These are phyloP conservation scores for Percopsis transmontana DNA, from an alignment of 2,113 vertebrate genomes.

Conservation along the genomic window DNA sequence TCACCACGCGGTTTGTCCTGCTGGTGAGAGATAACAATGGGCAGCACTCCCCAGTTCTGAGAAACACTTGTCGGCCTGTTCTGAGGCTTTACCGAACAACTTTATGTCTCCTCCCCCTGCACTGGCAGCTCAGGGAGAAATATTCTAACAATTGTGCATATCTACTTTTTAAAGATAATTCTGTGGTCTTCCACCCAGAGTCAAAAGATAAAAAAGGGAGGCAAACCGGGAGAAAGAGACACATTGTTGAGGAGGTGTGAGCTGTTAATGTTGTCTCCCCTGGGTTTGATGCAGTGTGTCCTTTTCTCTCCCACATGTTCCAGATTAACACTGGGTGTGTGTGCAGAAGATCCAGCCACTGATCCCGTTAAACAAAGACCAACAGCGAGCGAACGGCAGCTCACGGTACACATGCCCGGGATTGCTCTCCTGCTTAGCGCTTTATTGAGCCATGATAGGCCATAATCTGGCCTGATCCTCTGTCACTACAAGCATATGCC, in stretches of 20 bases:
- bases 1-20: slow-evolving; percentile 61
- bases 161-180: slow-evolving; percentile 26
- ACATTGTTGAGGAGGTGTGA: neutral
- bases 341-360: slow-evolving; percentile 46
- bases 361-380: slow-evolving; percentile 68
- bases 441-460: slow-evolving; percentile 69
- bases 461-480: slow-evolving; percentile 75
- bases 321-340: slow-evolving; percentile 55
- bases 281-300: slow-evolving; percentile 10
- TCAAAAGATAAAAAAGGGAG: slow-evolving; percentile 26
- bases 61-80: slow-evolving; percentile 66
- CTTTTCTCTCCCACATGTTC: slow-evolving; percentile 29
- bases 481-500: slow-evolving; percentile 73
- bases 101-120: slow-evolving; percentile 57
- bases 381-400: slow-evolving; percentile 55
- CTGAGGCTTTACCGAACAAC: slow-evolving; percentile 54
- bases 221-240: slow-evolving; percentile 20
- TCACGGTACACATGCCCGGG: slow-evolving; percentile 55
- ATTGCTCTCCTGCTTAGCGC: slow-evolving; percentile 70
- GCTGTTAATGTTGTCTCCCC: neutral
- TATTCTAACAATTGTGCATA: neutral
- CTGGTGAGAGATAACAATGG: slow-evolving; percentile 55
- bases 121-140: neutral
- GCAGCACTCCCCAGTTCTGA: slow-evolving; percentile 46
- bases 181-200: slow-evolving; percentile 17